A percentile compares a stretch with the other conserved stretches of the same genome.
These are phyloP conservation scores for Metallyticus violacea DNA, from an alignment of 2,888 invertebrate species.

Conservation along the genomic window DNA sequence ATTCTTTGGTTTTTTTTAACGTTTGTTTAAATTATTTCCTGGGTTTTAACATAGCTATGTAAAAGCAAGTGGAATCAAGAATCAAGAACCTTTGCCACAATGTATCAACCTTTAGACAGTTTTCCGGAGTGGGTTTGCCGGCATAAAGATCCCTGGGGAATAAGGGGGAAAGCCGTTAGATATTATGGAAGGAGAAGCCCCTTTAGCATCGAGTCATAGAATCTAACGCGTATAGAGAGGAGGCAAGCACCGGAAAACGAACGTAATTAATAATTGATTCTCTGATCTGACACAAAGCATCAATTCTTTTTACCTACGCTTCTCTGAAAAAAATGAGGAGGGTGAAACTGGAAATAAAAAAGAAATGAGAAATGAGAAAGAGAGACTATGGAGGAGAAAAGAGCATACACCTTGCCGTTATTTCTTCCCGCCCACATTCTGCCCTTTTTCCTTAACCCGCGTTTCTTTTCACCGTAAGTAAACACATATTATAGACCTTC, in stretches of 20 bases:
- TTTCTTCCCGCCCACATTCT: neutral
- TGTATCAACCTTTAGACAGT: neutral
- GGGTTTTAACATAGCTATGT: neutral
- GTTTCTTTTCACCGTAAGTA: neutral
- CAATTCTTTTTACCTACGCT: constrained; percentile 19
- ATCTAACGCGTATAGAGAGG: neutral
- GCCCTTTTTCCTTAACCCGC: neutral
- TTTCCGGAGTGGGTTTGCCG: neutral
- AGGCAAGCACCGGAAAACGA: constrained; percentile 16
- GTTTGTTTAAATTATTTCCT: no score
- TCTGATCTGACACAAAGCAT: constrained; percentile 28
- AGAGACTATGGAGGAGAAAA: neutral
- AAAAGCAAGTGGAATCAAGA: neutral
- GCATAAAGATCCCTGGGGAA: neutral
- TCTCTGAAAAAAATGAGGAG: neutral
- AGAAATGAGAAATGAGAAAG: neutral
- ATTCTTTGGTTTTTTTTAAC: no score
- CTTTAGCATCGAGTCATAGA: neutral
- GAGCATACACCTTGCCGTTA: neutral
- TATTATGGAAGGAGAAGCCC: neutral
- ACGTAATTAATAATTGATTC: constrained; percentile 23
- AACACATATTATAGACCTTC: neutral
- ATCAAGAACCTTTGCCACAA: neutral
- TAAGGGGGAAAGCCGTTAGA: neutral
- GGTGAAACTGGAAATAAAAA: neutral